A percentile compares a stretch with the other conserved stretches of the same genome.
Evolutionary conservation across 2,797 vertebrate species (phyloP).

Genomic region (Hemibagrus guttatus): DNA sequence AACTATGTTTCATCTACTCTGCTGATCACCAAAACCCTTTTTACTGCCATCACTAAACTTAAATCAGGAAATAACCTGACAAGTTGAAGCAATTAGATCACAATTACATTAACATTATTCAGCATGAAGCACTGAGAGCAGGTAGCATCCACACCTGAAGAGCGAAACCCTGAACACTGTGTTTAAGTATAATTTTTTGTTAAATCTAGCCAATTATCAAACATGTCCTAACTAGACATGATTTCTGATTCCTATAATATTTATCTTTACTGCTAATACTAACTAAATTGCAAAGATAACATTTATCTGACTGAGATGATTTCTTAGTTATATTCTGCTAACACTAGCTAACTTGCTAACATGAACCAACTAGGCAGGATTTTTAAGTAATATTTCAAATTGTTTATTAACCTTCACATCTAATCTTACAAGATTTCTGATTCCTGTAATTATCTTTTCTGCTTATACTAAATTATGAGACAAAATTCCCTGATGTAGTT

Average conservation of each 20-base stretch:
- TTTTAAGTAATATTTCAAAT: neutral
- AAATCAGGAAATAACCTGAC: neutral
- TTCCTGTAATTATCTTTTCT: neutral
- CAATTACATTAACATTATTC: neutral
- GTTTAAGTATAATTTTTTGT: too few species aligned
- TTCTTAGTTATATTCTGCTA: neutral
- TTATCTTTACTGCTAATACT: neutral
- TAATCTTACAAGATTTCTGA: neutral
- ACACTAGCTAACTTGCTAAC: neutral
- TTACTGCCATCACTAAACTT: neutral
- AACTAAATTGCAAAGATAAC: neutral
- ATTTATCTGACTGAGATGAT: neutral
- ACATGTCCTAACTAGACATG: neutral
- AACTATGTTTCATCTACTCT: neutral
- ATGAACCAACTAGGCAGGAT: neutral
- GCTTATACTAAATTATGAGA: neutral
- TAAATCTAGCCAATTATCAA: neutral
- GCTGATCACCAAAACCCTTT: neutral
- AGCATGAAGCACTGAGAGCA: neutral
- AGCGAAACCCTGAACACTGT: too few species aligned
- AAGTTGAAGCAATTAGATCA: neutral
- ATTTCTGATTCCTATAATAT: neutral
- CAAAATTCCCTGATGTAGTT: neutral
- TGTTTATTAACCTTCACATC: neutral
- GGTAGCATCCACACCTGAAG: neutral